Evolutionary conservation across 2,113 vertebrate species (phyloP), one percentile per base, ranked within the genome.

Genomic region (Athene noctua): DNA sequence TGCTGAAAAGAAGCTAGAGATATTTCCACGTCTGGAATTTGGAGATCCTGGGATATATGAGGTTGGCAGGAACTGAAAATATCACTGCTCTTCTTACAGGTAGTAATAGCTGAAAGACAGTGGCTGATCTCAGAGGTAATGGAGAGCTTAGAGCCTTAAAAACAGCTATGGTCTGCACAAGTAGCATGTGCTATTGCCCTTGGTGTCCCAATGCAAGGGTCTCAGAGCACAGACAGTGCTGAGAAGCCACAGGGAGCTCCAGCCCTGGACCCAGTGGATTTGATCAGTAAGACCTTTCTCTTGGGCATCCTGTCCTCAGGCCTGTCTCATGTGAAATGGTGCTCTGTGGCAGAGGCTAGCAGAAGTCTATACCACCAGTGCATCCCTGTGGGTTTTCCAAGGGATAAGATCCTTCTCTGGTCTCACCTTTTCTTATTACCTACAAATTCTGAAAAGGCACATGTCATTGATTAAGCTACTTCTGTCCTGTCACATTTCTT

Each of bases 31-130:
- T 27, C 59, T 95, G 17, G 94, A 96, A 84, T 86, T 95, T 72
- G 95, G 96, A 68, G 92, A 97, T 84, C 80, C 95, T 1, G 86
- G 62, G 6, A 20, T 84, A 73, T 92, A 93, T 72, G 94, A 97
- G 88, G 94, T 95, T 68, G 78, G 63, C 30, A 73, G 19, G 12
- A 15, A 11, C 18, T 32, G 14, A 23, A 88, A 81, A 72, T 79
- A 52, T 18, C 40, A 36, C 8, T 86, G 11, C 17, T 77, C 10
- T 82, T 83, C 40, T 23, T 59, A 13, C 2, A 46, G 12, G 30
- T 44, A 42, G 27, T 19, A 54, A 63, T 10, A 80, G 15, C 25
- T 75, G 38, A 82, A 80, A 82, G n/a, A 14, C 18, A 49, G 10
- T 63, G 27, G 5, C 49, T 77, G 11, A 57, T 83, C 63, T 80